Percentiles rank a stretch among this genome's conserved stretches.
These are phyloP conservation scores for Macrobrachium nipponense DNA, from an alignment of 1,140 invertebrate species.

Conservation along the genomic window DNA sequence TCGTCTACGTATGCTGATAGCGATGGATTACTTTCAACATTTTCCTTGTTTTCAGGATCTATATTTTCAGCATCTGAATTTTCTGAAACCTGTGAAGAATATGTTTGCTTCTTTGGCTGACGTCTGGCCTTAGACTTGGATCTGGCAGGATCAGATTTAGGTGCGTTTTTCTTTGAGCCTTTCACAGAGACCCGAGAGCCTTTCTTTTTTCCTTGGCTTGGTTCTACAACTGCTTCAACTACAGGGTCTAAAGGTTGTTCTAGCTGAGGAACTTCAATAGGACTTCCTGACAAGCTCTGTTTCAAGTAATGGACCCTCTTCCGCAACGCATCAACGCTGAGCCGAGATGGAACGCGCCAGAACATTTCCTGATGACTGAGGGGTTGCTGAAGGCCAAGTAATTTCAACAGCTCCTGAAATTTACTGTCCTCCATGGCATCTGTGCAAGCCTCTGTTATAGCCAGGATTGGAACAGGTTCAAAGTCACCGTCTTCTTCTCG, in stretches of 20 bases:
- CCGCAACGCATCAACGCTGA: conserved; percentile 45
- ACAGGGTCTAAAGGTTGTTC: conserved; percentile 47
- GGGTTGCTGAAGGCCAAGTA: conserved; percentile 56
- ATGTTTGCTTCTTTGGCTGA: background rate
- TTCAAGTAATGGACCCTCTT: conserved; percentile 56
- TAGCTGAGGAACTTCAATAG: background rate
- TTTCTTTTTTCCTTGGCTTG: background rate
- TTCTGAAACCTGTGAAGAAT: background rate
- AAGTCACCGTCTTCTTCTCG: conserved; percentile 62
- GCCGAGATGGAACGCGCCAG: conserved; percentile 57
- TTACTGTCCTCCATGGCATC: conserved; percentile 60
- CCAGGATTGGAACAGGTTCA: conserved; percentile 60
- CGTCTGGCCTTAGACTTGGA: background rate
- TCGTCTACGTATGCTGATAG: background rate
- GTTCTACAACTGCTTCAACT: background rate
- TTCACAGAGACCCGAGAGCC: background rate
- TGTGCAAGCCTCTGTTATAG: conserved; percentile 50
- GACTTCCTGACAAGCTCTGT: conserved; percentile 40
- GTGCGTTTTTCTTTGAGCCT: background rate
- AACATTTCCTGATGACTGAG: conserved; percentile 62
- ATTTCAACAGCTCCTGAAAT: conserved; percentile 49
- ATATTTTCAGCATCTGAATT: background rate
- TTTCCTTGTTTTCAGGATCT: conserved; percentile 18
- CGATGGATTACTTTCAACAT: background rate
- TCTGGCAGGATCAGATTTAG: no score